These are phyloP conservation scores for Eilema caniola DNA, from an alignment of 2,888 invertebrate genomes.

Conservation along the genomic window DNA sequence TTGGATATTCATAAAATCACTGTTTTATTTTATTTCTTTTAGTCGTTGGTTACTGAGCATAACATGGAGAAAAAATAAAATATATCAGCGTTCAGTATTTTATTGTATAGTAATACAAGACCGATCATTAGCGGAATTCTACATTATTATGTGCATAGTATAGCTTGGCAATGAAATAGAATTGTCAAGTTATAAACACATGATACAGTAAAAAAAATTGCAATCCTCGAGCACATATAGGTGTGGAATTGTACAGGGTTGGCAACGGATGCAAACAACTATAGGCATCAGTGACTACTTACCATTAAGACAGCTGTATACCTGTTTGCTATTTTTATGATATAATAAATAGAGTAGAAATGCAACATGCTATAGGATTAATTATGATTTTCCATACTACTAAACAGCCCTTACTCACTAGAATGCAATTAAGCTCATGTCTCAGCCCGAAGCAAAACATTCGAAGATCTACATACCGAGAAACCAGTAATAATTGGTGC, in stretches of 20 bases:
- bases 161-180: no score
- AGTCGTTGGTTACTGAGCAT: not conserved
- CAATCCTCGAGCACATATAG: not conserved
- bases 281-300: not conserved
- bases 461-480: slow-evolving; percentile 39
- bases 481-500: slow-evolving; percentile 40
- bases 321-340: not conserved
- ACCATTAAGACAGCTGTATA: not conserved
- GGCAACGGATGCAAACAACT: not conserved
- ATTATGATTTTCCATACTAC: not conserved
- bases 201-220: not conserved
- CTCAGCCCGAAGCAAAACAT: slow-evolving; percentile 28
- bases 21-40: not conserved
- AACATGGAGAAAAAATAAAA: not conserved
- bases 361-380: not conserved
- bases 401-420: slow-evolving; percentile 21
- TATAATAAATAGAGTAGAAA: not conserved
- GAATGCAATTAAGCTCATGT: slow-evolving; percentile 35
- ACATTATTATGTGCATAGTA: not conserved
- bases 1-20: not conserved
- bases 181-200: not conserved
- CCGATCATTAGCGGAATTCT: not conserved
- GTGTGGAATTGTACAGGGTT: no score
- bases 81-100: no score
- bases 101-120: no score